phyloP scores from a whole-genome alignment of 2,797 vertebrate species.

The Chelmon rostratus region DNA sequence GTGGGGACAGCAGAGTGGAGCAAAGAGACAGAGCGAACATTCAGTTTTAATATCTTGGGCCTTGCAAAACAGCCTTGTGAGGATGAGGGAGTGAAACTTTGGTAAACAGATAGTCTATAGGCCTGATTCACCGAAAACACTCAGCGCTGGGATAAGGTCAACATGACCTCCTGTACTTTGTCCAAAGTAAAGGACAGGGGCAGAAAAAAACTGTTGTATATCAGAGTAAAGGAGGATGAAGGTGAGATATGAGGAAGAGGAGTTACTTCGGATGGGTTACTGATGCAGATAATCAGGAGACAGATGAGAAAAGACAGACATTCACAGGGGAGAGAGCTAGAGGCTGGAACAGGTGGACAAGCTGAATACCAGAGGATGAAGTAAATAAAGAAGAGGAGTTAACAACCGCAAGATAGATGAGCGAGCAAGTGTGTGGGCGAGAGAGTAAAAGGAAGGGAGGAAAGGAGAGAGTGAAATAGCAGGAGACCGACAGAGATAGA shows the following conservation, averaged over 20 bases:
- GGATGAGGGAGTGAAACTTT: constrained; percentile 51
- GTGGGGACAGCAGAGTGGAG: constrained; percentile 63
- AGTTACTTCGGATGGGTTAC: constrained; percentile 56
- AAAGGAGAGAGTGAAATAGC: constrained; percentile 60
- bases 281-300: constrained; percentile 39
- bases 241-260: constrained; percentile 54
- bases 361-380: constrained; percentile 58
- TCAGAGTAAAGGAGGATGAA: constrained; percentile 42
- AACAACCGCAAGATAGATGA: constrained; percentile 61
- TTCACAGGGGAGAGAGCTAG: constrained; percentile 33
- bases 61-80: constrained; percentile 55
- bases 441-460: constrained; percentile 52
- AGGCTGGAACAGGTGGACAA: constrained; percentile 62
- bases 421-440: constrained; percentile 55
- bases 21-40: constrained; percentile 46
- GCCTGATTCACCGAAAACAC: constrained; percentile 51
- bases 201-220: constrained; percentile 35
- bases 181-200: constrained; percentile 36
- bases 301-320: constrained; percentile 51
- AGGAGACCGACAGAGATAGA: constrained; percentile 63
- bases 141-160: constrained; percentile 43
- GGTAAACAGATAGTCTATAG: constrained; percentile 40
- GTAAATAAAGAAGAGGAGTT: constrained; percentile 63
- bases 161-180: constrained; percentile 53
- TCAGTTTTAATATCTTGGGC: constrained; percentile 42